These are phyloP conservation scores for Calyptomena viridis DNA, from an alignment of 2,113 vertebrate genomes.

Conservation along the genomic window DNA sequence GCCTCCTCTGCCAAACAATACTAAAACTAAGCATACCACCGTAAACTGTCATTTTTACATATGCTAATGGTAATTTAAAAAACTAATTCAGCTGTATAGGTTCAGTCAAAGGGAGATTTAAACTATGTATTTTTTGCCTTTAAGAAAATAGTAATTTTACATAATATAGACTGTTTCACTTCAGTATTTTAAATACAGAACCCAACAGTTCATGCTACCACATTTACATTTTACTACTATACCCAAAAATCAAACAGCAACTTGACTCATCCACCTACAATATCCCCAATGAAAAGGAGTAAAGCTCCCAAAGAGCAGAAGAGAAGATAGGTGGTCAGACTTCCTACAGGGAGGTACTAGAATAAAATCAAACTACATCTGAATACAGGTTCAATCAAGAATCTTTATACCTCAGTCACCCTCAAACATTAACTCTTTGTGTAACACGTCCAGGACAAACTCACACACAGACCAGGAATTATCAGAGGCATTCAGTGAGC, in stretches of 20 bases:
- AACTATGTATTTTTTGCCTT: neutral
- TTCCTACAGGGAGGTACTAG: neutral
- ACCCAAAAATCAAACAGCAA: neutral
- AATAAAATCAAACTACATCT: neutral
- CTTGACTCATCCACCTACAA: neutral
- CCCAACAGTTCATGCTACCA: neutral
- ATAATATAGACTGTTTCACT: neutral
- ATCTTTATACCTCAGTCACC: neutral
- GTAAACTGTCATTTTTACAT: neutral
- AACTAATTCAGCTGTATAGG: neutral
- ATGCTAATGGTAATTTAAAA: neutral
- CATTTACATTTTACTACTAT: neutral
- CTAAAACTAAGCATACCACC: neutral
- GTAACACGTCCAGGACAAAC: neutral
- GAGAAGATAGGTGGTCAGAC: neutral
- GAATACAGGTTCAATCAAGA: neutral
- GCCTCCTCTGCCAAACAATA: neutral
- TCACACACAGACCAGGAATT: fast-evolving
- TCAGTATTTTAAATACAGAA: neutral
- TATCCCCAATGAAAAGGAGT: neutral
- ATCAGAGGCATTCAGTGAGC: neutral
- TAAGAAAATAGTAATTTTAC: neutral
- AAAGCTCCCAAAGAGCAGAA: neutral
- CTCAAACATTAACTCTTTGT: neutral
- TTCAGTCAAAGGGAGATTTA: neutral